A percentile compares a stretch with the other conserved stretches of the same genome.
These are phyloP conservation scores for Atopsyche davidsoni DNA, from an alignment of 1,140 invertebrate genomes.

Conservation along the genomic window DNA sequence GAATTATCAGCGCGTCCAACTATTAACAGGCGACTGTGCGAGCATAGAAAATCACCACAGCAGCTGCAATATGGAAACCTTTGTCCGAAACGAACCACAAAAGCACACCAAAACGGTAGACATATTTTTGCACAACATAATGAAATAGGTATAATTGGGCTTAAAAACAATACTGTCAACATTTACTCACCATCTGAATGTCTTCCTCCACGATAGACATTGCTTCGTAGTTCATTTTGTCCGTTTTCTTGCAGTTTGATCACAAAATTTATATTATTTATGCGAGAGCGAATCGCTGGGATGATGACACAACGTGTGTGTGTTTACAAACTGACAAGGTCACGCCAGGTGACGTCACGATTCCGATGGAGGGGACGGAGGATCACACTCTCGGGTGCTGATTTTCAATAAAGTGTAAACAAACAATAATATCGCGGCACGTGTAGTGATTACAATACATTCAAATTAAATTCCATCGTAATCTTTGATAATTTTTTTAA, in stretches of 20 bases:
- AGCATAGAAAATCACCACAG: neutral
- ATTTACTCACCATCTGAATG: slow-evolving; percentile 26
- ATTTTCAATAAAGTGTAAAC: too few relatives aligned
- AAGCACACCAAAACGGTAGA: slow-evolving; percentile 7
- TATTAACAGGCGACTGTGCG: neutral
- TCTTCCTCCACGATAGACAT: slow-evolving; percentile 28
- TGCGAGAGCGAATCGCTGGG: slow-evolving; percentile 3
- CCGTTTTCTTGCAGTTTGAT: neutral
- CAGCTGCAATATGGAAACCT: neutral
- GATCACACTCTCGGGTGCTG: too few relatives aligned
- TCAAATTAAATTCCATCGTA: too few relatives aligned
- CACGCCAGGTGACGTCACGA: too few relatives aligned
- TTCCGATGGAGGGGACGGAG: too few relatives aligned
- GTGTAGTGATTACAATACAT: too few relatives aligned
- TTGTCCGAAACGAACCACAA: neutral
- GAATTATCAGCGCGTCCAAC: neutral
- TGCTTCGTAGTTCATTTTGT: slow-evolving; percentile 25
- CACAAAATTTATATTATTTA: slow-evolving; percentile 12
- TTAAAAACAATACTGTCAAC: slow-evolving; percentile 6
- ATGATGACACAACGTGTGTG: slow-evolving; percentile 27
- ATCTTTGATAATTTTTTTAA: too few relatives aligned
- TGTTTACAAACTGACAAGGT: slow-evolving; percentile 31
- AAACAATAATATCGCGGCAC: too few relatives aligned
- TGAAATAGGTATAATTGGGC: slow-evolving; percentile 8
- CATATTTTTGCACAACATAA: slow-evolving; percentile 20